Evolutionary conservation across 1,140 invertebrate species (phyloP), one percentile per base, ranked within the genome.

Genomic region (Drosophila neocordata): DNA sequence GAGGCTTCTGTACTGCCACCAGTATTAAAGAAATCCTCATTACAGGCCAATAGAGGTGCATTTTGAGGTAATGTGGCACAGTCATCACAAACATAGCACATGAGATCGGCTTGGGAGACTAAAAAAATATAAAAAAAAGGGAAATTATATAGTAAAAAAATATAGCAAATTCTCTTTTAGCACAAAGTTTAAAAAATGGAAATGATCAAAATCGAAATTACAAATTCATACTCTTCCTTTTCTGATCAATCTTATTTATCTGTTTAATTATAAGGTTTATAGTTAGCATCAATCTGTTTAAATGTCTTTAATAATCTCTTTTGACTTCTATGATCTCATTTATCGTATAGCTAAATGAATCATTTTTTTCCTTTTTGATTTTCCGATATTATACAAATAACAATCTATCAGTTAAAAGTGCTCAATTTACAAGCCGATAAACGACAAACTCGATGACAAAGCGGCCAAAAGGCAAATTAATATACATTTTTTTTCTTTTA

Each of bases 41-140:
- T 83, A 62, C 89, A 91, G 27, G 63, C 56, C 41, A 85, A 15
- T 13, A 88, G 52, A 1, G 89, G 85, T 1, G 89, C 89, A 18
- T 73, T 51, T 18, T 69, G 77, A 1, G 69, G 65, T 18, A 88
- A 35, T 22, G 69, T 67, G 0, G 20, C 51, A 18, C 89, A 91
- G 34, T 91, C 61, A 18, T 91, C 75, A 55, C 89, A 91, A n/a
- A 91, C 89, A 62, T 89, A 91, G 74, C 89, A 91, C 81, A 79
- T 80, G 27, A 91, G 66, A 71, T 90, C 83, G 52, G 66, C 77
- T 15, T 66, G 63, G 11, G 70, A 79, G 13, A 74, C 84, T 89
- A 73, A 12, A 22, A 37, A 53, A n/a, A 24, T 38, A 7, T 20
- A 51, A 31, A 4, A 4, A 0, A 5, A 0, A 44, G 20, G 44